Evolutionary conservation across 2,888 invertebrate genomes (phyloP).

Genomic region (Eupithecia insigniata): DNA sequence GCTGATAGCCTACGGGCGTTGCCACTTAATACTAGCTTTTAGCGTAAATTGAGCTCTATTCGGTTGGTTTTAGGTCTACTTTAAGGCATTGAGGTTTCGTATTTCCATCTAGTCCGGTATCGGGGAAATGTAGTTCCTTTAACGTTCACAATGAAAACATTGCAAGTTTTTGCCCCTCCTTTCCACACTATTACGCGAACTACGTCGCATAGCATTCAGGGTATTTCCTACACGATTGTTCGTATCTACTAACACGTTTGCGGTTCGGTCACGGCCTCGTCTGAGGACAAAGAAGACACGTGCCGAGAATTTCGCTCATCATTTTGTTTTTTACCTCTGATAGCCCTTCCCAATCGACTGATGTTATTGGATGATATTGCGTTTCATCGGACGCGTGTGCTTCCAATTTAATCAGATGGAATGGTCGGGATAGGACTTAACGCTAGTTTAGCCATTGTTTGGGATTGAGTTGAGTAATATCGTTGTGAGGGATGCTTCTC

Average conservation of each 20-base stretch:
- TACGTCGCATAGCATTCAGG: slow-evolving; percentile 37
- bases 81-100: background rate
- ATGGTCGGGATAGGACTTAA: slow-evolving; percentile 20
- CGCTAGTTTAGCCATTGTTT: slow-evolving; percentile 21
- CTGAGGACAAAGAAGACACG: slow-evolving; percentile 54
- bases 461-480: slow-evolving; percentile 11
- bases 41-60: slow-evolving; percentile 16
- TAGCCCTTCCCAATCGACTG: slow-evolving; percentile 43
- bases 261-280: slow-evolving; percentile 48
- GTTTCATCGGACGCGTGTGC: slow-evolving; percentile 28
- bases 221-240: slow-evolving; percentile 43
- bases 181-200: slow-evolving; percentile 19
- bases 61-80: background rate
- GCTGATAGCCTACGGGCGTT: slow-evolving; percentile 30
- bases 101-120: background rate
- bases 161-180: background rate
- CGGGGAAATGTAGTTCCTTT: background rate
- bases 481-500: slow-evolving; percentile 8
- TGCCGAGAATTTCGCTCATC: slow-evolving; percentile 54
- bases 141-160: background rate
- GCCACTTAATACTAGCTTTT: slow-evolving; percentile 14
- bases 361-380: slow-evolving; percentile 43
- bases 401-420: slow-evolving; percentile 34
- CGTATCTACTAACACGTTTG: slow-evolving; percentile 34
- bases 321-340: slow-evolving; percentile 42